Evolutionary conservation across 2,113 vertebrate genomes (phyloP), one percentile per base, ranked within the genome.

Genomic region (Tylochromis polylepis): DNA sequence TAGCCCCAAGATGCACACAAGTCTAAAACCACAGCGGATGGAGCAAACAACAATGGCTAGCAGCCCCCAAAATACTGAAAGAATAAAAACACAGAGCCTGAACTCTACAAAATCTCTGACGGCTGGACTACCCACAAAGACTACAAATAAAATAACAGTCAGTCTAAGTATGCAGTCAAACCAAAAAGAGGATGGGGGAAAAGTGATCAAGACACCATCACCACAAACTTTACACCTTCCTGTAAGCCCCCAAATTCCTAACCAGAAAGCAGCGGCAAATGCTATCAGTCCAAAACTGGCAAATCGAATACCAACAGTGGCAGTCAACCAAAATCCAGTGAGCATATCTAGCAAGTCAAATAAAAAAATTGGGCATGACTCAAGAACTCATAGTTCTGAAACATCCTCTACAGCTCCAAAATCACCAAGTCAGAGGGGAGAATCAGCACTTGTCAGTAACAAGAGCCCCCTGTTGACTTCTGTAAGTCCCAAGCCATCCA

Each of bases 401-500:
- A 75, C 1, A 2, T 55, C 82, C 1, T 22, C 29, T 31, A 14
- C 31, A 14, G 27, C 10, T 49, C 8, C 22, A 67, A 89, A 51
- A 15, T 43, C 22, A 1, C 58, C 12, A 20, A 87, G 29, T 79
- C 67, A 82, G 22, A 83, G 27, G 8, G 1, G 18, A 29, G 75
- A 84, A 34, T 59, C 27, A n/a, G 6, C 24, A 31, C 62, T 22
- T 5, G 41, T n/a, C 1, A 49, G 27, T 18, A 8, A 78, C 36
- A 91, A 83, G 46, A 84, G 15, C 6, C 36, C 49, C 31, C 62
- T 56, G 14, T 11, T 2, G 3, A 78, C 59, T 4, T 89, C 89
- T 43, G 0, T 12, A 3, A 91, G 87, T 90, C 87, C 89, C 1
- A 92, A 89, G 82, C 65, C 59, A 22, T 67, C 75, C 11, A 84